Evolutionary conservation across 2,888 invertebrate species (phyloP).

Genomic region (Ctenicera cuprea): DNA sequence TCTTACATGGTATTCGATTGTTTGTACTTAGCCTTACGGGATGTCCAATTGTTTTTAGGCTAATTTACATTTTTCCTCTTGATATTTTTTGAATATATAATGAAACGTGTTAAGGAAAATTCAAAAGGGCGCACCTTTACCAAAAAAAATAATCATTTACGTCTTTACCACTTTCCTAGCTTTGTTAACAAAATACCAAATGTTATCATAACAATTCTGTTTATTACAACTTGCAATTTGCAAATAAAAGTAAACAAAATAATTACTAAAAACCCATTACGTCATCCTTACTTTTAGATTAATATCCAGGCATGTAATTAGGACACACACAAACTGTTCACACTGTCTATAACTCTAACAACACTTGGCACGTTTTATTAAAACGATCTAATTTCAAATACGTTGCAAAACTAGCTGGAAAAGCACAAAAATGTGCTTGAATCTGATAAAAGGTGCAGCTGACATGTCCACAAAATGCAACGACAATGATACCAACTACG

Average conservation of each 20-base stretch:
- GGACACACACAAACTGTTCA: background rate
- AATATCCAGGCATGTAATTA: background rate
- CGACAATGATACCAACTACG: background rate
- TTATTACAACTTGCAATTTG: conserved; percentile 6
- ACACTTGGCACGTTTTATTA: background rate
- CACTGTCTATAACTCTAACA: background rate
- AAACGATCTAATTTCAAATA: background rate
- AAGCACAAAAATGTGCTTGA: conserved; percentile 15
- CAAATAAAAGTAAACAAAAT: conserved; percentile 35
- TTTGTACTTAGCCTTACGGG: too few species aligned
- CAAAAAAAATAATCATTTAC: too few species aligned
- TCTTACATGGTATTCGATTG: too few species aligned
- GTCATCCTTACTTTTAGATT: conserved; percentile 44
- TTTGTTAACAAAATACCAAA: too few species aligned
- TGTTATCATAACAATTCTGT: background rate
- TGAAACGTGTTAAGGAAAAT: too few species aligned
- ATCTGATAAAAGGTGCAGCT: conserved; percentile 16
- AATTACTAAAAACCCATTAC: conserved; percentile 43
- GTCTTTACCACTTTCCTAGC: too few species aligned
- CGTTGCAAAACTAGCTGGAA: background rate
- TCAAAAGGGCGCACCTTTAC: too few species aligned
- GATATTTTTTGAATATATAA: too few species aligned
- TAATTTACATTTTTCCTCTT: too few species aligned
- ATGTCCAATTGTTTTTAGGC: too few species aligned
- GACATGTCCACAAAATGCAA: conserved; percentile 20